Evolutionary conservation across 2,113 vertebrate genomes (phyloP).

Genomic region (Oryzias melastigma): DNA sequence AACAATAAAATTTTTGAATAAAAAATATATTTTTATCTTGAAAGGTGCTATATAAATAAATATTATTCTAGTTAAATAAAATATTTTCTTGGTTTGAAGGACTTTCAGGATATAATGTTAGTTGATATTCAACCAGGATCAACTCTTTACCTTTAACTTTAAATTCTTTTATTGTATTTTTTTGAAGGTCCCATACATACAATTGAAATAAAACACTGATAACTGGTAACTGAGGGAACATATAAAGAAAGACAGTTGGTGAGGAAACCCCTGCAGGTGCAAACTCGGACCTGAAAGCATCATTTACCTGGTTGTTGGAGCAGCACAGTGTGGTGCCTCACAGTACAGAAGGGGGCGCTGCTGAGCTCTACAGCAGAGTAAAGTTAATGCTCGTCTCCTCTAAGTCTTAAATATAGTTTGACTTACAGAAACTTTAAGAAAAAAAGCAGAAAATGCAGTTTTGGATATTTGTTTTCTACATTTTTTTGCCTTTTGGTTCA

Average conservation of each 20-base stretch:
- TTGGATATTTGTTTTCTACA: too few species aligned
- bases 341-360: slow-evolving; percentile 21
- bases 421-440: too few species aligned
- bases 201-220: slow-evolving; percentile 4
- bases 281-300: background rate
- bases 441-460: too few species aligned
- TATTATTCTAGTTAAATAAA: too few species aligned
- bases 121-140: background rate
- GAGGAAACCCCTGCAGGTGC: background rate
- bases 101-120: background rate
- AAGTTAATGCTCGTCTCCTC: background rate
- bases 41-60: too few species aligned
- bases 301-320: too few species aligned
- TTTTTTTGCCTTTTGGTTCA: too few species aligned
- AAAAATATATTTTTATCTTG: too few species aligned
- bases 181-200: background rate
- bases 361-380: background rate
- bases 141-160: background rate
- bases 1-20: too few species aligned
- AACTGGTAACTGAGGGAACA: background rate
- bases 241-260: background rate
- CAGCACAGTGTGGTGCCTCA: background rate
- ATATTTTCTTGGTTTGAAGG: background rate
- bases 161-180: slow-evolving; percentile 31
- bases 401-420: too few species aligned